Evolutionary conservation across 2,888 invertebrate species (phyloP), one percentile per base, ranked within the genome.

Genomic region (Hartigia nigra): DNA sequence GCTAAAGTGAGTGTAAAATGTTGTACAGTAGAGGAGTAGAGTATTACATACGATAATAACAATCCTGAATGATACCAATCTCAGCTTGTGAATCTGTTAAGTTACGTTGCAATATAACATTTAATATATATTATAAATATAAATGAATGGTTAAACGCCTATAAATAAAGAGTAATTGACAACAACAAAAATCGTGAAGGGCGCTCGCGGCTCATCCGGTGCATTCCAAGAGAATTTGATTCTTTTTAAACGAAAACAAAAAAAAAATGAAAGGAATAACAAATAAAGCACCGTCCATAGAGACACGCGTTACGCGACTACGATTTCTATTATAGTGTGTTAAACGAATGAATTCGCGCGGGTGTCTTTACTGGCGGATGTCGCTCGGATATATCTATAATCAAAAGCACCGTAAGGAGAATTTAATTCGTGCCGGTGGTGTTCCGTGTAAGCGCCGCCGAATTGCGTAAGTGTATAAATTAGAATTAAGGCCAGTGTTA

Each of bases 401-500:
- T 86, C 86, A 77, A 85, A 83, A 81, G 77, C 80, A 80, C 76
- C 55, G 55, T 55, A 23, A 55, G 55, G 23, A 55, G 55, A 23
- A 55, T 55, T 55, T 55, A 55, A 55, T 55, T 55, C 55, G 55
- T 55, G 23, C 55, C 55, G 55, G 55, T 55, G 55, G 55, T 55
- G 55, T 55, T 55, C 55, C 23, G 55, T 55, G 23, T 55, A 55
- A 55, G 55, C 55, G 55, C 55, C 55, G 55, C 55, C 55, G 55
- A 55, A 55, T 55, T 23, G 85, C 84, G 81, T 81, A 77, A 74
- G 55, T 89, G 90, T 90, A 91, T 89, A 91, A 91, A 91, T 89
- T 91, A 91, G 90, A 86, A 87, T 90, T 91, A 91, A 91, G 91
- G 91, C 91, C 91, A 91, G 91, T 91, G 91, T 91, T 91, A 91